phyloP scores from a whole-genome alignment of 2,113 vertebrate species.

The Sapajus apella region DNA sequence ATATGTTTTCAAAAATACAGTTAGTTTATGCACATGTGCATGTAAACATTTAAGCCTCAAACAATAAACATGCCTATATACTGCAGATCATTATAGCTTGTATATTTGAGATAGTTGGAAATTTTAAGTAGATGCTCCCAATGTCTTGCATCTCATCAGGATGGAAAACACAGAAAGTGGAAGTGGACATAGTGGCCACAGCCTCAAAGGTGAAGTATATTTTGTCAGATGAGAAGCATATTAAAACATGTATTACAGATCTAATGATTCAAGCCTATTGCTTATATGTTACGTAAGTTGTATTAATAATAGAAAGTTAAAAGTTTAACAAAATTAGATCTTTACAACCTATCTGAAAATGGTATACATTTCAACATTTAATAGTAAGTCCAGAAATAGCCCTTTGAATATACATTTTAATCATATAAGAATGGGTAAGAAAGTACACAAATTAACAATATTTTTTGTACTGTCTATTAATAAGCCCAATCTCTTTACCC shows the following conservation, averaged over 20 bases:
- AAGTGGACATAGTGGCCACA: background rate
- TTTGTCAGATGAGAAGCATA: conserved; percentile 50
- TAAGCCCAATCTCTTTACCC: conserved; percentile 75
- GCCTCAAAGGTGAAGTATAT: background rate
- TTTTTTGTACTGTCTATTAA: conserved; percentile 72
- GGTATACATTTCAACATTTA: conserved; percentile 6
- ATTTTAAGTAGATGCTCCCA: background rate
- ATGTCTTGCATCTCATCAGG: background rate
- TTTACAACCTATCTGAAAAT: conserved; percentile 8
- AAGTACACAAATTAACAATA: conserved; percentile 73
- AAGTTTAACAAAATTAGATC: background rate
- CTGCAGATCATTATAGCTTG: background rate
- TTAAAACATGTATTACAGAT: conserved; percentile 35
- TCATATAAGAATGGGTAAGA: conserved; percentile 64
- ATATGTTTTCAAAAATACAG: background rate
- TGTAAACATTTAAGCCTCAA: conserved; percentile 36
- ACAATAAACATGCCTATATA: conserved; percentile 35
- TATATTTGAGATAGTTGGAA: conserved; percentile 37
- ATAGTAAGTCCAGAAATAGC: conserved; percentile 73
- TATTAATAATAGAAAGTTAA: background rate
- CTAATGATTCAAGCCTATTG: background rate
- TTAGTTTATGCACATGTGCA: background rate
- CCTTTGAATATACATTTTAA: conserved; percentile 75
- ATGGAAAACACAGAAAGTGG: background rate
- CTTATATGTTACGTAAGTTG: background rate